Evolutionary conservation across 2,888 invertebrate genomes (phyloP).

Genomic region (Gryllus longicercus): DNA sequence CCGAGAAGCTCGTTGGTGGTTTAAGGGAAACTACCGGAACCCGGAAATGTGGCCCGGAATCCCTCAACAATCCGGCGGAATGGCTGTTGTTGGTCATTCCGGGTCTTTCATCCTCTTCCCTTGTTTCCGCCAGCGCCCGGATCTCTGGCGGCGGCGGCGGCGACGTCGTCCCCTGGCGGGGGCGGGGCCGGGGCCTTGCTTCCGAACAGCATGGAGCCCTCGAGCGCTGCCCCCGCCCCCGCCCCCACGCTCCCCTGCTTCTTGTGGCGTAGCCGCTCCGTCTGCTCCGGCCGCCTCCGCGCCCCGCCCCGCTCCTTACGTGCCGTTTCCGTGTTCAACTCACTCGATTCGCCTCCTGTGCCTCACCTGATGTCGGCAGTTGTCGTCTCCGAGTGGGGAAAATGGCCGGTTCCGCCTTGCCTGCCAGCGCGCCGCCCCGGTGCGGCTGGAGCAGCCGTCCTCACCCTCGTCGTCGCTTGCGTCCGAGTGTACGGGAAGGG

Average conservation of each 20-base stretch:
- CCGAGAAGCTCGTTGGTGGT: slow-evolving; percentile 41
- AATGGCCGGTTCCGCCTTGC: not conserved
- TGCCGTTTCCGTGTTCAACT: no score
- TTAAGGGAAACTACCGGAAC: slow-evolving; percentile 45
- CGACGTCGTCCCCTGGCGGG: not conserved
- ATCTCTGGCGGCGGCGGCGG: not conserved
- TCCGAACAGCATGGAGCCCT: not conserved
- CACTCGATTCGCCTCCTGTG: no score
- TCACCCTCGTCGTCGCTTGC: no score
- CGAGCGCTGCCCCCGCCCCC: not conserved
- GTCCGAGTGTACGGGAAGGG: slow-evolving; percentile 18
- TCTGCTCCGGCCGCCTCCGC: no score
- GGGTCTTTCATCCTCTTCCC: slow-evolving; percentile 28
- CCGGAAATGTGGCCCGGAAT: slow-evolving; percentile 52
- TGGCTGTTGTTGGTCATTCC: slow-evolving; percentile 36
- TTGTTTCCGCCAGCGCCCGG: slow-evolving; percentile 21
- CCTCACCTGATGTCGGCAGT: not conserved
- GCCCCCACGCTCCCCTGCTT: no score
- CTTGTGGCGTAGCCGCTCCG: no score
- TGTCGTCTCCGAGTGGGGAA: not conserved
- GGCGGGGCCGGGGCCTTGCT: not conserved
- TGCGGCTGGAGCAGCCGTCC: not conserved
- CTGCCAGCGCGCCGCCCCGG: not conserved
- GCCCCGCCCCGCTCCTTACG: no score
- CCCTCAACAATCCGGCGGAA: slow-evolving; percentile 35